phyloP scores from a whole-genome alignment of 2,888 invertebrate genomes.

The Latrodectus elegans region DNA sequence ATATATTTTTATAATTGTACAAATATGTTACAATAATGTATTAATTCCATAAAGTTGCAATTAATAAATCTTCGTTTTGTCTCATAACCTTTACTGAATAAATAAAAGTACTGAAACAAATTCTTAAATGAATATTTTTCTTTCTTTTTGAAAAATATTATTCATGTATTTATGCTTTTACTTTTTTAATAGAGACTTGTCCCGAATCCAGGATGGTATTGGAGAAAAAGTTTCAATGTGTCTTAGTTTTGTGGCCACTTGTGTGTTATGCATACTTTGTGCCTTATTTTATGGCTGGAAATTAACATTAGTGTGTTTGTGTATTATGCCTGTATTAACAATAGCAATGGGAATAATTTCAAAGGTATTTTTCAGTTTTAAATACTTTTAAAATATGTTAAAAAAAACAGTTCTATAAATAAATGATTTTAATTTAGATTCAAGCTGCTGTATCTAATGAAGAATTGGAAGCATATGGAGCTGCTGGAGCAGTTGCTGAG shows the following conservation, averaged over 20 bases:
- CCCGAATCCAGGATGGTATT: slow-evolving; percentile 87
- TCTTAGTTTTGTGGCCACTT: slow-evolving; percentile 82
- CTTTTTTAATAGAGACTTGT: slow-evolving; percentile 74
- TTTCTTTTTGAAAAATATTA: no score
- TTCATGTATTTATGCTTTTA: neutral
- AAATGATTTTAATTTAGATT: slow-evolving; percentile 49
- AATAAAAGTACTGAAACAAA: no score
- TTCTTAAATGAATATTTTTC: no score
- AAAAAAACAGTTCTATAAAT: no score
- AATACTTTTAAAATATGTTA: neutral
- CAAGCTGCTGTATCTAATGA: slow-evolving; percentile 71
- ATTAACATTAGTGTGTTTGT: slow-evolving; percentile 84
- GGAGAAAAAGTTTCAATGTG: slow-evolving; percentile 88
- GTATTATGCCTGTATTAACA: slow-evolving; percentile 85
- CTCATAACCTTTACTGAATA: no score
- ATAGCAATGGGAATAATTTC: slow-evolving; percentile 85
- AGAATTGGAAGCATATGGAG: slow-evolving; percentile 79
- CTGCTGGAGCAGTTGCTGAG: slow-evolving; percentile 85
- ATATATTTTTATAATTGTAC: no score
- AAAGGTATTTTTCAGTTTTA: slow-evolving; percentile 76
- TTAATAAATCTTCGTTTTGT: no score
- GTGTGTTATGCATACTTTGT: slow-evolving; percentile 82
- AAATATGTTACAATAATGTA: no score
- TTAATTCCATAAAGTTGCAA: no score
- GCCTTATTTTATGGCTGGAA: slow-evolving; percentile 88